Evolutionary conservation across 1,140 invertebrate genomes (phyloP).

Genomic region (Medauroidea extradentata): DNA sequence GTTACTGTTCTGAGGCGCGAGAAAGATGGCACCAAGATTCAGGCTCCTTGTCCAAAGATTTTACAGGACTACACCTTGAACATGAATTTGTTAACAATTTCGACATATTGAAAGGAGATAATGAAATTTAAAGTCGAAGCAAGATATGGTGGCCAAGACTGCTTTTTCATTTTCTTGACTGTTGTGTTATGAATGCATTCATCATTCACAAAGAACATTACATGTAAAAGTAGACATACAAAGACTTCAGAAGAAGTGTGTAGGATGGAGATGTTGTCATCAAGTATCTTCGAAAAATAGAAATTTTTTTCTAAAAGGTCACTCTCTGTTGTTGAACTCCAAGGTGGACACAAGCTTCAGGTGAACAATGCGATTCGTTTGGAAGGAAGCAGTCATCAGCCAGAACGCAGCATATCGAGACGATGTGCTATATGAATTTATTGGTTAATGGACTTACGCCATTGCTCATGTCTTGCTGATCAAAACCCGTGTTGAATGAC

Average conservation of each 20-base stretch:
- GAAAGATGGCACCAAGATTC: slow-evolving; percentile 21
- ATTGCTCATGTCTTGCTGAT: too few relatives aligned
- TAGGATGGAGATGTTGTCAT: slow-evolving; percentile 11
- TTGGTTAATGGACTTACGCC: too few relatives aligned
- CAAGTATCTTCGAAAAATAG: slow-evolving; percentile 4
- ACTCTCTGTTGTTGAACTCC: slow-evolving; percentile 3
- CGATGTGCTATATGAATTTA: slow-evolving; percentile 23
- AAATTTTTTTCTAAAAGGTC: neutral
- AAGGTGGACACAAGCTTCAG: slow-evolving; percentile 12
- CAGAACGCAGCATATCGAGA: slow-evolving; percentile 9
- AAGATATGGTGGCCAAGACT: slow-evolving; percentile 38
- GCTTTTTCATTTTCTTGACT: slow-evolving; percentile 34
- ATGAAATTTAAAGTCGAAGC: slow-evolving; percentile 35
- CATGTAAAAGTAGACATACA: neutral
- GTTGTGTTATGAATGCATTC: slow-evolving; percentile 30
- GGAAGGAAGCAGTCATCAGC: slow-evolving; percentile 13
- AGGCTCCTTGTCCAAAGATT: slow-evolving; percentile 27
- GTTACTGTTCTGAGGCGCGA: too few relatives aligned
- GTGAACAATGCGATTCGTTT: slow-evolving; percentile 12
- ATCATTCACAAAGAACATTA: slow-evolving; percentile 18
- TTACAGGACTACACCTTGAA: slow-evolving; percentile 38
- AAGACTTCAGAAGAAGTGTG: slow-evolving; percentile 5
- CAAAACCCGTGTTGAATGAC: too few relatives aligned
- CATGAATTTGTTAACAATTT: slow-evolving; percentile 41
- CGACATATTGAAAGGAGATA: slow-evolving; percentile 36